Conservation (phyloP, 1,140 invertebrate species). For the Drosophila micromelanica region DNA sequence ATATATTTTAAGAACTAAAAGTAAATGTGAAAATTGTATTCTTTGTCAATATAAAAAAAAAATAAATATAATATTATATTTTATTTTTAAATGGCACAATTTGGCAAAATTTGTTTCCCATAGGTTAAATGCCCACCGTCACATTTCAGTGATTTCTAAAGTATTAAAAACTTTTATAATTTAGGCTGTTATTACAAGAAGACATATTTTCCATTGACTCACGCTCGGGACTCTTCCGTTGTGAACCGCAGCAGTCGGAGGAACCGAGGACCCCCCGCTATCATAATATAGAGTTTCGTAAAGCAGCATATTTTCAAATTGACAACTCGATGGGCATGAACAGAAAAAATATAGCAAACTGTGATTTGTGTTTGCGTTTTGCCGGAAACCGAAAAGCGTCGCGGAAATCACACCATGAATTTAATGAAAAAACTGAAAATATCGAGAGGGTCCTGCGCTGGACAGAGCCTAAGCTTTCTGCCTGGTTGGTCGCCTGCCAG, state of each 20-base stretch:
- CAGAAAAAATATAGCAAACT: background rate
- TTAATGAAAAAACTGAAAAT: conserved; percentile 77
- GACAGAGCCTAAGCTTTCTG: background rate
- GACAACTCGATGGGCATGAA: conserved; percentile 28
- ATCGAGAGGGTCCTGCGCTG: conserved; percentile 35
- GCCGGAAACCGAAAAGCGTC: conserved; percentile 62
- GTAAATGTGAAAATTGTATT: no score
- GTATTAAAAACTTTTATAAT: background rate
- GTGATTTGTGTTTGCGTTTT: conserved; percentile 53
- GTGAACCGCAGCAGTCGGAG: background rate
- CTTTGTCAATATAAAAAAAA: no score
- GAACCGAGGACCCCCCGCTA: conserved; percentile 16
- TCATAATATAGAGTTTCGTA: conserved; percentile 16
- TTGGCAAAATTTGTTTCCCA: no score
- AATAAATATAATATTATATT: no score
- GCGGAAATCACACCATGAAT: conserved; percentile 76
- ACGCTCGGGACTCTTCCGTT: background rate
- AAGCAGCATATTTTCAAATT: conserved; percentile 48
- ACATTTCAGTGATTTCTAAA: background rate
- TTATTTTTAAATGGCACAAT: no score
- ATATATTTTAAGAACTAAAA: no score
- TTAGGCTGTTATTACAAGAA: background rate
- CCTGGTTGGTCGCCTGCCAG: conserved; percentile 51
- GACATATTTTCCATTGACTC: background rate
- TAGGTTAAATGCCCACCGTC: no score